A percentile compares a stretch with the other conserved stretches of the same genome.
phyloP scores from a whole-genome alignment of 2,888 invertebrate species.

The Cancer borealis region DNA sequence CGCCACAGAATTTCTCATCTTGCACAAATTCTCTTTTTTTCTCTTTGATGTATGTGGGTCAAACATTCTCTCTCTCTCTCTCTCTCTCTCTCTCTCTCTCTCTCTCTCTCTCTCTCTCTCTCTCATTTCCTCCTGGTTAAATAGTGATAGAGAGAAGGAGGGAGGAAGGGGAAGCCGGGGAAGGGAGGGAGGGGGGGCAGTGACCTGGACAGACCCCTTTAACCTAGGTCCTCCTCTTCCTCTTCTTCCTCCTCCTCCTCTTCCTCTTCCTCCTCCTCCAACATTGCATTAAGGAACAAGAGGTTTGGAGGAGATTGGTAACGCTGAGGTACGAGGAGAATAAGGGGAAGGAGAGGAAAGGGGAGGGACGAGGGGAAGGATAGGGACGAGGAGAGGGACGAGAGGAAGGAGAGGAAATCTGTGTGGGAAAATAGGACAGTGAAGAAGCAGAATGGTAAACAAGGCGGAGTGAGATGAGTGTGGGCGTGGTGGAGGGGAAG shows the following conservation, averaged over 20 bases:
- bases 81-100: conserved; percentile 45
- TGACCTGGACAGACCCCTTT: neutral
- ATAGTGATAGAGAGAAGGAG: conserved; percentile 14
- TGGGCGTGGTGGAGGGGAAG: neutral
- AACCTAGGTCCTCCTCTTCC: neutral
- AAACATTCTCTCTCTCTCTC: conserved; percentile 3
- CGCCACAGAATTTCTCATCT: neutral
- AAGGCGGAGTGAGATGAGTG: neutral
- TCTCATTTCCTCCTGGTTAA: neutral
- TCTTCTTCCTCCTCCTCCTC: neutral
- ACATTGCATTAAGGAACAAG: neutral
- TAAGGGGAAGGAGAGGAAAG: no score
- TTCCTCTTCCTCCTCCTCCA: neutral
- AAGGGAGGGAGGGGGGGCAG: conserved; percentile 23
- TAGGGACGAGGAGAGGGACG: neutral
- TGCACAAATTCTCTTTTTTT: neutral
- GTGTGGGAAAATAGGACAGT: neutral
- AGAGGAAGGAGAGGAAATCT: neutral
- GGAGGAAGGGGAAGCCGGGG: conserved; percentile 11
- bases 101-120: neutral
- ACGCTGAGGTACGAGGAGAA: neutral
- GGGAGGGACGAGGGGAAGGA: neutral
- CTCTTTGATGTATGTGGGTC: conserved; percentile 1
- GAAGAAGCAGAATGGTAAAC: neutral
- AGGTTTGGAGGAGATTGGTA: neutral